Evolutionary conservation across 2,113 vertebrate genomes (phyloP), one percentile per base, ranked within the genome.

Genomic region (Oreochromis tanganicae): DNA sequence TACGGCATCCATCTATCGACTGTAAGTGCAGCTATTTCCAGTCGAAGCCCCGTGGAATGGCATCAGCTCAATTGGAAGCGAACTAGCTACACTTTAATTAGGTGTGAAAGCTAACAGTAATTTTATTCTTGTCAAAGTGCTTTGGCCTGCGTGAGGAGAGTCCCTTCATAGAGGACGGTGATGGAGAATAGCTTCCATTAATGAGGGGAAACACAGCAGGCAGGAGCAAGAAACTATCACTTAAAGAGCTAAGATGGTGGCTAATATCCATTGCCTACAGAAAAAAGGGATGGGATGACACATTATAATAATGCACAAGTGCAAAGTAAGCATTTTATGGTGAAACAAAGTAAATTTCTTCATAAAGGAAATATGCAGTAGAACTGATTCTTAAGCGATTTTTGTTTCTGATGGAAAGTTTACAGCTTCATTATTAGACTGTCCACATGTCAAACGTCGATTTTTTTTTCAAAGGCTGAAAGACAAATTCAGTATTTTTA

Each of bases 151-250:
- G 84, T 34, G 84, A 95, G 92, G 75, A 89, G 91, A 92, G 85
- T 85, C 80, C 80, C 85, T 89, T 92, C 93, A 83, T 81, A 87
- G 90, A 91, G 88, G 86, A 91, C 14, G 85, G 88, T 91, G 94
- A 94, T 87, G 92, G 94, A 93, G 91, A 91, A 93, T 59, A 81
- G 56, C 87, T 89, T 91, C 91, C 90, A 95, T 94, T 95, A 96
- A 96, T 95, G 95, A 95, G 95, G 85, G 57, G 81, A 90, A 88
- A 81, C 95, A 81, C 95, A 96, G 95, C 95, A 68, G 93, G 95
- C 85, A 91, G 86, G 93, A 92, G 84, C 86, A 85, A 91, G 89
- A 93, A 93, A 95, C 87, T 91, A 91, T 91, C 94, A 91, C 93
- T 95, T 95, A 91, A 94, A 94, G 90, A 93, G 91, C 81, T 63